Base-by-base conservation (phyloP, 2,888 invertebrate species). In the Acleris sparsana region DNA sequence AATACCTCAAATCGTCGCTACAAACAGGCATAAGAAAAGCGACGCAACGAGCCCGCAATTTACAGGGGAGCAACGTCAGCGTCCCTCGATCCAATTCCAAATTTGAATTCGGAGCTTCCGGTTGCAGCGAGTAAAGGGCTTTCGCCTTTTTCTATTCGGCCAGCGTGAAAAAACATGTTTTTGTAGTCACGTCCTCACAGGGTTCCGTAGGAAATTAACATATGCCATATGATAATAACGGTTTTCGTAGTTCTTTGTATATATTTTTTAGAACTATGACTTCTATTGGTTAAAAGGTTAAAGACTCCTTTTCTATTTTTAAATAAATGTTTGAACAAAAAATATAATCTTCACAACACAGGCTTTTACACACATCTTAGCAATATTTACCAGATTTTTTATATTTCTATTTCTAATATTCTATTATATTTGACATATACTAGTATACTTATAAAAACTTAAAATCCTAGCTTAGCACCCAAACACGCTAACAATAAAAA, bases 61-160 rank as follows among this genome's bases (percentile, higher is more conserved):
- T 22, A 18, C 46, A 57, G 44, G 57, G 56, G 57, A 57, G 57
- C 57, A 44, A 46, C 58, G 43, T 53, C 13, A 52, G 29, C 53
- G 58, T 46, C 63, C 58, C 53, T 44, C 52, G 58, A 48, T 58
- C 62, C 63, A 63, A 52, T 63, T 63, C 58, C 52, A 46, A 44
- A 58, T 59, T 63, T 58, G 63, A 63, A 63, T 63, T 33, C 52
- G 53, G 52, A 57, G 63, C 53, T 52, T 63, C 63, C 63, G 58
- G 48, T 59, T 63, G 63, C 58, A 63, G 46, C 33, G 44, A 17
- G 46, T 46, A 46, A 57, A 57, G 17, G 44, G 17, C 55, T 43
- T 5, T 55, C 22, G 39, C 20, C 43, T 43, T 55, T 46, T 57
- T 46, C 57, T 9, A 25, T 29, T 29, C 51, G 52, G 46, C 53